Conservation (phyloP, 2,888 invertebrate species). For the Isoperla grammatica region DNA sequence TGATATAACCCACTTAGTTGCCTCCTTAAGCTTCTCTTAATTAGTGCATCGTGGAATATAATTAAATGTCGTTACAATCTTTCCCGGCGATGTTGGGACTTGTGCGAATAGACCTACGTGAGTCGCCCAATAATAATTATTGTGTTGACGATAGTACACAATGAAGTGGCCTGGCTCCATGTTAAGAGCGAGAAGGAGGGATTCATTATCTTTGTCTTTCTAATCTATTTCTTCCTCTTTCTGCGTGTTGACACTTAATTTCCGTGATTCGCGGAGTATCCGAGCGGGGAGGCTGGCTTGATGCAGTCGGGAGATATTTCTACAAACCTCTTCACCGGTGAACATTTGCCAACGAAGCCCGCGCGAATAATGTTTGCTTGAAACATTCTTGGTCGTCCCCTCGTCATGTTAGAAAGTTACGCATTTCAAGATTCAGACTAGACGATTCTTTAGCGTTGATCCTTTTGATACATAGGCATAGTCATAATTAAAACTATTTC, state of each 20-base stretch:
- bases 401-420: no score
- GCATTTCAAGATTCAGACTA: no score
- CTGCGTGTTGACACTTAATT: constrained; percentile 31
- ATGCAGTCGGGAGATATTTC: constrained; percentile 9
- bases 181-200: constrained; percentile 13
- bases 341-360: background rate
- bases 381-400: background rate
- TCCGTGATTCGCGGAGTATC: constrained; percentile 27
- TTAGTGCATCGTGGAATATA: constrained; percentile 21
- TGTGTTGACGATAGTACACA: no score
- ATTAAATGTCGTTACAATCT: constrained; percentile 19
- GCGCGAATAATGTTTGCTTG: constrained; percentile 3
- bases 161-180: no score
- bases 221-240: constrained; percentile 27
- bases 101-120: background rate
- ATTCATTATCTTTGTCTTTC: constrained; percentile 24
- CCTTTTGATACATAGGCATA: no score
- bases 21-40: constrained; percentile 24
- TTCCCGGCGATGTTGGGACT: constrained; percentile 5
- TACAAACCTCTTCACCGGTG: constrained; percentile 5
- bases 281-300: constrained; percentile 18
- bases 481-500: no score
- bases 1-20: constrained; percentile 19
- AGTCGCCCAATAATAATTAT: no score
- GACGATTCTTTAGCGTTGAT: no score